These are phyloP conservation scores for Elymnias hypermnestra DNA, from an alignment of 1,140 invertebrate genomes.

Conservation along the genomic window DNA sequence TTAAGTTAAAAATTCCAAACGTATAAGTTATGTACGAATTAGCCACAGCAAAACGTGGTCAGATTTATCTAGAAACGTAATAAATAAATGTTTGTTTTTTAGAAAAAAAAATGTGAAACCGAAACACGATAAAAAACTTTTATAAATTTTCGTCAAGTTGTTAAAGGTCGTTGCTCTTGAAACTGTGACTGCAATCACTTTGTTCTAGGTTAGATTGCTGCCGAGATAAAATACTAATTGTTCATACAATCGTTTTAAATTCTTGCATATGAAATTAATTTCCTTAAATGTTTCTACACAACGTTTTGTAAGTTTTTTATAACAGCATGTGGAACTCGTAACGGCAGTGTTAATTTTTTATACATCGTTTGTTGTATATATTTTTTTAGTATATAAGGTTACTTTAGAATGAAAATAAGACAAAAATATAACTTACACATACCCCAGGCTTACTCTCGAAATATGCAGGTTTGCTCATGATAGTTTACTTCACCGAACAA, in stretches of 20 bases:
- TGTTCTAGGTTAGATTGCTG: conserved; percentile 13
- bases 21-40: no score
- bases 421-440: no score
- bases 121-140: neutral
- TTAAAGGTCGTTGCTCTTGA: conserved; percentile 8
- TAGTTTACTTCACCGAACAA: no score
- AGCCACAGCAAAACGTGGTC: no score
- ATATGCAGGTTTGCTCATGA: no score
- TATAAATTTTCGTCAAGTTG: neutral
- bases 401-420: no score
- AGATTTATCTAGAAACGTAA: no score
- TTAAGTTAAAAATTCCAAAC: no score
- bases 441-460: no score
- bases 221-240: conserved; percentile 5
- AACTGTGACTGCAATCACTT: conserved; percentile 6
- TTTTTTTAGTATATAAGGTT: no score
- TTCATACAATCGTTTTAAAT: conserved; percentile 9
- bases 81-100: neutral
- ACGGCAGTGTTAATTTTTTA: no score
- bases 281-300: neutral
- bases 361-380: no score
- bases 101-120: neutral
- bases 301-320: neutral
- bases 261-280: conserved; percentile 12
- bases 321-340: neutral